Percentiles rank a stretch among this genome's conserved stretches.
Evolutionary conservation across 2,888 invertebrate species (phyloP).

Genomic region (Alviniconcha strummeri): DNA sequence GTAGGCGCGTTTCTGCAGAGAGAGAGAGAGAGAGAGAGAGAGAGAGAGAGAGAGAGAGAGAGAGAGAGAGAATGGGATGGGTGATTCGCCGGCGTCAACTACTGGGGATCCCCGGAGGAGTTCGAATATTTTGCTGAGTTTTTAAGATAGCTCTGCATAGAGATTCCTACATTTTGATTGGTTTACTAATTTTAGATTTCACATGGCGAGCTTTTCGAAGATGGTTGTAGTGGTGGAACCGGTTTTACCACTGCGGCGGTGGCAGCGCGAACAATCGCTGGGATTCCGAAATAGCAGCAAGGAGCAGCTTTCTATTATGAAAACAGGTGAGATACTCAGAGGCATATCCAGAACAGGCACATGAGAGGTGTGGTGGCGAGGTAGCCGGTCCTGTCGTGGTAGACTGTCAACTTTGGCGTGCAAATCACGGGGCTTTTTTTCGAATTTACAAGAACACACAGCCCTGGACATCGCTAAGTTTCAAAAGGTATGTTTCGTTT

Average conservation of each 20-base stretch:
- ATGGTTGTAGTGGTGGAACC: constrained; percentile 43
- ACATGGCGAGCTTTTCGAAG: constrained; percentile 45
- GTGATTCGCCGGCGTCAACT: no score
- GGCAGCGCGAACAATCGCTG: constrained; percentile 33
- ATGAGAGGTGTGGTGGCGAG: constrained; percentile 43
- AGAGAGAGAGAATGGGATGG: neutral
- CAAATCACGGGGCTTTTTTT: neutral
- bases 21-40: neutral
- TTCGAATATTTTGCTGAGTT: neutral
- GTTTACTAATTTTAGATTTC: constrained; percentile 40
- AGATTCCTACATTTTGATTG: constrained; percentile 35
- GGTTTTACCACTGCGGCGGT: constrained; percentile 42
- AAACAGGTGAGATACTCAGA: constrained; percentile 29
- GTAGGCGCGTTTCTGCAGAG: no score
- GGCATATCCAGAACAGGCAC: constrained; percentile 34
- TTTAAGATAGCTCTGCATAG: neutral
- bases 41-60: neutral
- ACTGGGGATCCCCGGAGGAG: neutral
- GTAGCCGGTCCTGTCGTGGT: constrained; percentile 24
- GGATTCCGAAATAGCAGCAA: constrained; percentile 41
- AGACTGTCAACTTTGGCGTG: neutral
- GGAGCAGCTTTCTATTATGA: constrained; percentile 42
- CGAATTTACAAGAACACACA: neutral
- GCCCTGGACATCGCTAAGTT: neutral
- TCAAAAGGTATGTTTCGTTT: neutral